These are phyloP conservation scores for Dryococelus australis DNA, from an alignment of 2,888 invertebrate species.

Conservation along the genomic window DNA sequence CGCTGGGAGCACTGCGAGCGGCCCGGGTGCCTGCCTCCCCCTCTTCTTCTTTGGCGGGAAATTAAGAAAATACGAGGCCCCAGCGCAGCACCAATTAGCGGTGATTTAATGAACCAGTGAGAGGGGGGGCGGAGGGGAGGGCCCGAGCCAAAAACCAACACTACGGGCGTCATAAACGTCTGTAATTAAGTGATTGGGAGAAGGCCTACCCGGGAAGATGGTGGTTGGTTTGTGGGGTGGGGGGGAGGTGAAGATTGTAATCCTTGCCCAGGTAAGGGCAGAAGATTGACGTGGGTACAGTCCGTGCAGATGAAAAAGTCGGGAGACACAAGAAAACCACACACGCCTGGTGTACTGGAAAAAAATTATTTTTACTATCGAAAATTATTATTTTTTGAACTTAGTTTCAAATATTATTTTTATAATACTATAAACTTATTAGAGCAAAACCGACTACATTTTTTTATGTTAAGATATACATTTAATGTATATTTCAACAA, in stretches of 20 bases:
- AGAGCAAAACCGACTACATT: too few relatives aligned
- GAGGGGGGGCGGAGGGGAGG: too few relatives aligned
- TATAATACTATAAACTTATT: too few relatives aligned
- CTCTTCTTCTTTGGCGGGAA: too few relatives aligned
- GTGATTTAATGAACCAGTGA: not conserved
- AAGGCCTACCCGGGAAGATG: not conserved
- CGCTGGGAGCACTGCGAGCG: not conserved
- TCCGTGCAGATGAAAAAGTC: not conserved
- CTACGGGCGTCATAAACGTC: not conserved
- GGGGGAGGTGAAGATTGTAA: not conserved
- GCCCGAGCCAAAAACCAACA: not conserved
- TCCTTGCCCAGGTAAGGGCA: not conserved
- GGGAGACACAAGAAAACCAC: not conserved
- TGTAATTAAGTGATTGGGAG: constrained; percentile 4
- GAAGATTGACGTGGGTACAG: not conserved
- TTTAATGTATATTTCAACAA: too few relatives aligned
- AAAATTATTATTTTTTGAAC: too few relatives aligned
- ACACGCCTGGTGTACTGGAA: too few relatives aligned
- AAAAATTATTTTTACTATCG: too few relatives aligned
- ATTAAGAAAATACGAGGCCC: not conserved
- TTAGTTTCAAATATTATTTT: too few relatives aligned
- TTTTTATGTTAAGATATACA: too few relatives aligned
- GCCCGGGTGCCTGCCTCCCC: too few relatives aligned
- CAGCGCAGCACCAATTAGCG: not conserved
- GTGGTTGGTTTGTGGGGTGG: too few relatives aligned